Evolutionary conservation across 35 echinoderm and acorn worm species (phyloP).

Genomic region (Eucidaris tribuloides): DNA sequence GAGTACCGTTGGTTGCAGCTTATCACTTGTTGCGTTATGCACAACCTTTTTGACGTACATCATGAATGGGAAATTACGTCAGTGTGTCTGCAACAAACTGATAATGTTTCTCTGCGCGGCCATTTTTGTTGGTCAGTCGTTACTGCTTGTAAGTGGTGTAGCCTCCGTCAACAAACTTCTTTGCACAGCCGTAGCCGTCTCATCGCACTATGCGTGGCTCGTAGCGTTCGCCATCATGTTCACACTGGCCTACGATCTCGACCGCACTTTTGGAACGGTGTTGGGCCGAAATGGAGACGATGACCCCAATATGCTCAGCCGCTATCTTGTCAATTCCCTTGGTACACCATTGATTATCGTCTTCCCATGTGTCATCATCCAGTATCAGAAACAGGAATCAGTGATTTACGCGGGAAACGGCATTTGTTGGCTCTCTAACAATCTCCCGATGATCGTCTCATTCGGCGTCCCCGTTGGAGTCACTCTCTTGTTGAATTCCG

Average conservation of each 20-base stretch:
- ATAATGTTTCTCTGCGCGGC: conserved; percentile 5
- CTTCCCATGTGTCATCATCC: conserved; percentile 1
- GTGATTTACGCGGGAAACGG: neutral
- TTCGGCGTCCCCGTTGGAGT: neutral
- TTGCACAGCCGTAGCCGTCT: neutral
- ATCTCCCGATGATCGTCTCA: neutral
- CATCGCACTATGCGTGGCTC: neutral
- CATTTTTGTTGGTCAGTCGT: neutral
- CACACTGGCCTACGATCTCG: conserved; percentile 13
- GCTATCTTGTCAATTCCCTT: neutral
- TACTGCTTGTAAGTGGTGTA: neutral
- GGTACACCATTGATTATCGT: neutral
- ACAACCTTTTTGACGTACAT: neutral
- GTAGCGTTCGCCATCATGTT: conserved; percentile 3
- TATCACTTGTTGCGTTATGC: neutral
- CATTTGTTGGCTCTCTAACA: neutral
- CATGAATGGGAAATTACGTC: neutral
- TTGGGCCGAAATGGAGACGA: neutral
- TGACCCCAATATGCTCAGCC: neutral
- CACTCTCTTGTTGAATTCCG: neutral
- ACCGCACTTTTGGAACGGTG: conserved; percentile 1
- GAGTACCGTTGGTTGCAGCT: conserved; percentile 1
- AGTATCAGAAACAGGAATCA: neutral
- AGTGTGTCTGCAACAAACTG: neutral
- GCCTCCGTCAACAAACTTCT: neutral